Percentiles rank a stretch among this genome's conserved stretches.
These are phyloP conservation scores for Euphonia xanthogaster DNA, from an alignment of 2,797 vertebrate genomes.

Conservation along the genomic window DNA sequence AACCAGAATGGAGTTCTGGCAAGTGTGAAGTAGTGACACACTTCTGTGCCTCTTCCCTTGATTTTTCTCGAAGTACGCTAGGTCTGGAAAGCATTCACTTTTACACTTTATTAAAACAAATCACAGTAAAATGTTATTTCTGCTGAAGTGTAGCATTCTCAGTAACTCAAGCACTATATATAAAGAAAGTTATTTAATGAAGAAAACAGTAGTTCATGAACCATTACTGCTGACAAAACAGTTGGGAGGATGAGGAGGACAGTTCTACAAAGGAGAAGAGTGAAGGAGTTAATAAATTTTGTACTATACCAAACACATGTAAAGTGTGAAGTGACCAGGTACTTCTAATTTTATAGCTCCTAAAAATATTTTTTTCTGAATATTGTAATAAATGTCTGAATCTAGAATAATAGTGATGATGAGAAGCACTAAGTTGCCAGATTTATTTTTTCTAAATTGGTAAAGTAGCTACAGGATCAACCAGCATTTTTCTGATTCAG, in stretches of 20 bases:
- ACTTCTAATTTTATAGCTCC: background rate
- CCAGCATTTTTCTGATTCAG: background rate
- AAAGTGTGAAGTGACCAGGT: background rate
- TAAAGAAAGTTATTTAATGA: background rate
- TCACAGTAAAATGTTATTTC: background rate
- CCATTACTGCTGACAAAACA: background rate
- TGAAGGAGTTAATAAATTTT: background rate
- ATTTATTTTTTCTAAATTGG: background rate
- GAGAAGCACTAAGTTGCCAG: background rate
- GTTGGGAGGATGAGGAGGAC: background rate
- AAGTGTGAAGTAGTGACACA: background rate
- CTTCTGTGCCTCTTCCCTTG: background rate
- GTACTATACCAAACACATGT: rapidly evolving
- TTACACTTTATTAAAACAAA: background rate
- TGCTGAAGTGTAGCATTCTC: background rate
- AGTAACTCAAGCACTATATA: background rate
- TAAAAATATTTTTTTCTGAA: background rate
- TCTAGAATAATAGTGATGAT: background rate
- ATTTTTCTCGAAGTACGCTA: background rate
- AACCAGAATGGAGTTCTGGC: background rate
- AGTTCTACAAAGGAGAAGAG: background rate
- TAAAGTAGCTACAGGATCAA: background rate
- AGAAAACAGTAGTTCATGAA: background rate
- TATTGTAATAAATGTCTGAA: background rate
- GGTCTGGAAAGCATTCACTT: background rate